A percentile compares a stretch with the other conserved stretches of the same genome.
These are phyloP conservation scores for Hexactinellida sp. DNA, from an alignment of 37 sponge, comb jelly and placozoan genomes.

Conservation along the genomic window DNA sequence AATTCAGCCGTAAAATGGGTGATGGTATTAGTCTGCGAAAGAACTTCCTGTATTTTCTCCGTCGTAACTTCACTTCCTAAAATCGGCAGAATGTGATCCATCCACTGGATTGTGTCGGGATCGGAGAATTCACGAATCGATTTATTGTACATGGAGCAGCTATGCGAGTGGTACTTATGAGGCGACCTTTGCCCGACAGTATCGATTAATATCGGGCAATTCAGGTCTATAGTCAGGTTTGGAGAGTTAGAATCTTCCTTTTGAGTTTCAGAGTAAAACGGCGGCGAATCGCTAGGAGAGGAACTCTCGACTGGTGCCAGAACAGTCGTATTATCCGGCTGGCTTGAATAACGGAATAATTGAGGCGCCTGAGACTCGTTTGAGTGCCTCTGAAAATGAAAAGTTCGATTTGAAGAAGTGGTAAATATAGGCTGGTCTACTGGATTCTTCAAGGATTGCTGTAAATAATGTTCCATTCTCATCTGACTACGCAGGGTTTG, in stretches of 20 bases:
- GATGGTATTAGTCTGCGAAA: background rate
- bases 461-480: background rate
- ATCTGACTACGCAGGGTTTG: background rate
- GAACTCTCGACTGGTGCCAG: background rate
- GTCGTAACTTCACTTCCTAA: background rate
- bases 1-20: slow-evolving; percentile 3
- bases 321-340: background rate
- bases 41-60: background rate
- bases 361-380: background rate
- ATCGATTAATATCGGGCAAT: background rate
- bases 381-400: background rate
- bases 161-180: background rate
- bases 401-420: background rate
- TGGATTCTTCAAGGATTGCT: background rate
- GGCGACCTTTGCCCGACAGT: background rate
- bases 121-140: background rate
- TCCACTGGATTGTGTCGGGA: background rate
- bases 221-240: background rate
- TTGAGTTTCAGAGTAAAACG: background rate
- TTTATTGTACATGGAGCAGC: slow-evolving; percentile 7
- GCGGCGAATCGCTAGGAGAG: background rate
- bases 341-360: background rate
- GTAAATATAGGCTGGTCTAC: background rate
- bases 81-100: background rate
- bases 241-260: background rate